Base-by-base conservation (phyloP, 2,888 invertebrate genomes). In the Noctua janthina region DNA sequence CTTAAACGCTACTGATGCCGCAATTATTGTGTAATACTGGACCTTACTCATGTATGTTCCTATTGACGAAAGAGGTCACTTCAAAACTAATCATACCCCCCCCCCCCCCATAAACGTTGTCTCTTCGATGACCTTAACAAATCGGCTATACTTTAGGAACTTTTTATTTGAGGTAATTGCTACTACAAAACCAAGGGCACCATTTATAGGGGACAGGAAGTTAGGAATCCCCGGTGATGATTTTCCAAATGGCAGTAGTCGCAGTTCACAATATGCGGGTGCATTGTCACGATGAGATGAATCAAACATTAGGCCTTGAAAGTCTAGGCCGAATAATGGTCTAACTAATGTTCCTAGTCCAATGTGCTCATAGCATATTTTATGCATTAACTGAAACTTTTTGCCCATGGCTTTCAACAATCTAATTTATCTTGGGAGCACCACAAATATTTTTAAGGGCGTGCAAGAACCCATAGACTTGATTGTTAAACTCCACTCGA, bases 261-360 rank as follows among this genome's bases (percentile, higher is more conserved):
- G 39, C 43, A 66, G 56, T 39, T 46, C 51, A 69, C 39, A 70
- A 67, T 35, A 82, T 82, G 70, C 83, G 73, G 82, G 82, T 49
- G 49, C 59, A 71, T 74, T 72, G 81, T 86, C 76, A 86, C 67
- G 70, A 54, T 86, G 74, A 71, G 66, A 64, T 74, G 82, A 86
- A 76, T 74, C 35, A 70, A 74, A 74, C 46, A 56, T 66, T 51
- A 59, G 56, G 43, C 83, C 82, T 39, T 81, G 82, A 81, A 75
- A 64, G 64, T 85, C 81, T 85, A 85, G 73, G 67, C 15, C 23
- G 13, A 62, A 83, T 46, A 54, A 76, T 56, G 49, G 13, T 76
- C 29, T 39, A 11, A 46, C n/a, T 46, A 35, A 4, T 29, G 59
- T 35, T 46, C 15, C 67, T 54, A 54, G 11, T 13, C 17, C 2